phyloP scores from a whole-genome alignment of 1,140 invertebrate genomes.

The Ips typographus region DNA sequence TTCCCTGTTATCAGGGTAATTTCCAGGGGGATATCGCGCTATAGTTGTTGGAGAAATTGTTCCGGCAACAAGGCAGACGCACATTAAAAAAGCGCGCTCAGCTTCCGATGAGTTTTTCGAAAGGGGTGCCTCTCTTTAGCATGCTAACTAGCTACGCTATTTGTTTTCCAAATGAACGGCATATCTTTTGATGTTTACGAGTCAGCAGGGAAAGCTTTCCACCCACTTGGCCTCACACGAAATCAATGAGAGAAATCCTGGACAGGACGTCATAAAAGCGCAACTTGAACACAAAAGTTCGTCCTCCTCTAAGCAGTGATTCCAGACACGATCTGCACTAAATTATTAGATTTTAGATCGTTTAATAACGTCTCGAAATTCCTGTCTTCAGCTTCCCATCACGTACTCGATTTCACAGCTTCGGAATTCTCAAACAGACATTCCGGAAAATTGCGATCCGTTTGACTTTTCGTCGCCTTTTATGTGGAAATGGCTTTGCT shows the following conservation, averaged over 20 bases:
- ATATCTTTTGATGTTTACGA: not conserved
- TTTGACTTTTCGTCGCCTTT: conserved; percentile 31
- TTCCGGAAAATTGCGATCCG: conserved; percentile 33
- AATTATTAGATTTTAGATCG: conserved; percentile 36
- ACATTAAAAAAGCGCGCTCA: conserved; percentile 28
- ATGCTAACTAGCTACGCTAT: conserved; percentile 18
- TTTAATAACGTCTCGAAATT: conserved; percentile 35
- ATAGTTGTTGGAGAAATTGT: conserved; percentile 39
- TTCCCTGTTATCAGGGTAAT: conserved; percentile 39
- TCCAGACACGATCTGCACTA: conserved; percentile 29
- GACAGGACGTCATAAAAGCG: too few species aligned
- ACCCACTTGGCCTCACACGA: too few species aligned
- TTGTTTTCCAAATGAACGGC: not conserved
- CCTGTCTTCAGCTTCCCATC: conserved; percentile 34
- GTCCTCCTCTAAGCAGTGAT: not conserved
- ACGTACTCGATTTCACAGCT: conserved; percentile 31
- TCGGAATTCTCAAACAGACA: conserved; percentile 34
- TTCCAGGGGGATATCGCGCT: conserved; percentile 27
- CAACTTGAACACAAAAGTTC: too few species aligned
- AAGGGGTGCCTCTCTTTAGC: conserved; percentile 9
- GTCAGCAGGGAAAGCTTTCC: not conserved
- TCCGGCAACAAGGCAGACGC: conserved; percentile 34
- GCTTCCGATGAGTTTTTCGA: conserved; percentile 23
- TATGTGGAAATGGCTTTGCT: conserved; percentile 28
- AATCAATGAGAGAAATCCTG: too few species aligned